Conservation (phyloP, 2,113 vertebrate genomes). For the Sapajus apella region DNA sequence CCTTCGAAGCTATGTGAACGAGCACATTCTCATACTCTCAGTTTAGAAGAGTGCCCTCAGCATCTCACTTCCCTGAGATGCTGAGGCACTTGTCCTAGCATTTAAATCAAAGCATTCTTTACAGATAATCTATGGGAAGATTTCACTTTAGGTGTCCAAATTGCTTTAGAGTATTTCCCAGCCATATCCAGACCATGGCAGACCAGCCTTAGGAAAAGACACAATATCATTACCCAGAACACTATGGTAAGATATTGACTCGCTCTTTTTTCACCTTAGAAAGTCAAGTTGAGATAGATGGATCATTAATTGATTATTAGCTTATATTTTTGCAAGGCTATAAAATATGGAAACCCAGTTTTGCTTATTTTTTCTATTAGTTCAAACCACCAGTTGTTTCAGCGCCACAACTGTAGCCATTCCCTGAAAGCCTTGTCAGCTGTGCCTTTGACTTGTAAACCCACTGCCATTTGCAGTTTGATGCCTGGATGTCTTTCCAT, state of each 20-base stretch:
- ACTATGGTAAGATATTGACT: neutral
- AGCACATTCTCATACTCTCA: neutral
- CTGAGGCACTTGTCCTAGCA: neutral
- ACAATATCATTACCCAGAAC: neutral
- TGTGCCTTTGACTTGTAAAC: neutral
- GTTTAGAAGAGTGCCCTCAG: neutral
- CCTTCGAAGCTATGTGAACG: neutral
- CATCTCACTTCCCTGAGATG: neutral
- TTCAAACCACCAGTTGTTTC: neutral
- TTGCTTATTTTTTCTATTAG: neutral
- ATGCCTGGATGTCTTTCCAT: neutral
- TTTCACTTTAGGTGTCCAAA: neutral
- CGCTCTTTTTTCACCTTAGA: neutral
- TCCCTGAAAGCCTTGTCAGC: neutral
- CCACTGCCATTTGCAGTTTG: neutral
- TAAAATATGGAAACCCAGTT: neutral
- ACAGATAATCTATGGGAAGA: neutral
- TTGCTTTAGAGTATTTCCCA: neutral
- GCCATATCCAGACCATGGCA: neutral
- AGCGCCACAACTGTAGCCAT: neutral
- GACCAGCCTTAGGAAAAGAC: neutral
- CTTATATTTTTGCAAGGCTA: neutral
- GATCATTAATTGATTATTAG: neutral
- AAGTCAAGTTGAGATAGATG: neutral
- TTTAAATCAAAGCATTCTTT: conserved; percentile 37